Base-by-base conservation (phyloP, 2,113 vertebrate genomes). In the Odobenus rosmarus region DNA sequence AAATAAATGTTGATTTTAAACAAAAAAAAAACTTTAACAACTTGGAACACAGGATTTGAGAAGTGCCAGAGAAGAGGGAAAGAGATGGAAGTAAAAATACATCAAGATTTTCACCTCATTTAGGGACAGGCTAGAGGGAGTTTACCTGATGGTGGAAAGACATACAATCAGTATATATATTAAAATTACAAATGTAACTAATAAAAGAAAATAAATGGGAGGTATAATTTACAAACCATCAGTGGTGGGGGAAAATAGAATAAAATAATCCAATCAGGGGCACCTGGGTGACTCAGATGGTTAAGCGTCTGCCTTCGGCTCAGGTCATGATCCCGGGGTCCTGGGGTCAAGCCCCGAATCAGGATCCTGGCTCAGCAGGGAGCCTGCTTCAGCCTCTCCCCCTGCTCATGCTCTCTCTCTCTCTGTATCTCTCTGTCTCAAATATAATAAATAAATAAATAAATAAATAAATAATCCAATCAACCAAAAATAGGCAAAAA, bases 361-460 rank as follows among this genome's bases (percentile, higher is more conserved):
- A 8, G 46, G 46, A 46, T 46, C 46, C 46, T 46, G 46, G 46
- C 46, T 46, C 46, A 46, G 46, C 46, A 46, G 46, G 46, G 46
- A 46, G 46, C 46, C 46, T 46, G 46, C 46, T 46, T 46, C 46
- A 8, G 46, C 46, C 46, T 46, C 46, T 46, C 46, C 46, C 46
- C 46, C 46, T 46, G 46, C 46, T 46, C 46, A 46, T 46, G 1
- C 46, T 46, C 46, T 46, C 46, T 46, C 46, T 46, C 46, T 46
- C 46, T 46, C 46, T 46, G 7, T 46, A 46, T 46, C 46, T 46
- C 46, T 46, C 46, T 46, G 46, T 46, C 46, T 46, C 46, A 74
- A 93, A 64, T 90, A 26, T 13, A 96, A 81, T 67, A 81, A 81
- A 93, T 71, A 76, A 93, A 76, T 81, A 90, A 96, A 81, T 67